These are phyloP conservation scores for Xanthorhoe spadicearia DNA, from an alignment of 2,888 invertebrate species.

Conservation along the genomic window DNA sequence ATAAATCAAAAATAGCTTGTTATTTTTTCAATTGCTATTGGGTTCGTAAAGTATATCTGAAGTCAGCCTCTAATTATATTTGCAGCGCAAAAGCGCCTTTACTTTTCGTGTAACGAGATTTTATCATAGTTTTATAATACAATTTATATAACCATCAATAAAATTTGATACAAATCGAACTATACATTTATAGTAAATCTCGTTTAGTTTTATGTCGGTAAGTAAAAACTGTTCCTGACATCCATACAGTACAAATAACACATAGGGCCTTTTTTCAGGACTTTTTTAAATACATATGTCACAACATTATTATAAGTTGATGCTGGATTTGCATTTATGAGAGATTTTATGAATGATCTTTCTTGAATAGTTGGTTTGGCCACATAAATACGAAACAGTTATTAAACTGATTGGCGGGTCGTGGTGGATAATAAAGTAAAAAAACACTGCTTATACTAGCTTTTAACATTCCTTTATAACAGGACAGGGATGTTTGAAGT, in stretches of 20 bases:
- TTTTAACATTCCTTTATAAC: not conserved
- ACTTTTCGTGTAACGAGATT: no score
- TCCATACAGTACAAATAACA: slow-evolving; percentile 3
- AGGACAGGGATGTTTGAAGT: not conserved
- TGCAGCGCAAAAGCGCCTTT: no score
- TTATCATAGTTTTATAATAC: no score
- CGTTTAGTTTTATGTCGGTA: not conserved
- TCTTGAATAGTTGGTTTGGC: not conserved
- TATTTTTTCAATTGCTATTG: no score
- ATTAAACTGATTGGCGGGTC: not conserved
- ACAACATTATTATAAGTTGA: not conserved
- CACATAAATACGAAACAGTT: not conserved
- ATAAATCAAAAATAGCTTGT: no score
- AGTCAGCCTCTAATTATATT: no score
- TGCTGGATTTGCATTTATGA: slow-evolving; percentile 1
- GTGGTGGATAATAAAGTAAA: not conserved
- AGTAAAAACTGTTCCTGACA: not conserved
- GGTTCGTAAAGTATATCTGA: no score
- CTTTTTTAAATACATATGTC: slow-evolving; percentile 4
- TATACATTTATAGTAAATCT: not conserved
- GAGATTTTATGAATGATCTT: not conserved
- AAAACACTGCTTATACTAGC: slow-evolving; percentile 5
- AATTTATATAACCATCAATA: no score
- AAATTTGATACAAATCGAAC: no score
- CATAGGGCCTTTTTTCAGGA: no score